A percentile compares a stretch with the other conserved stretches of the same genome.
phyloP scores from a whole-genome alignment of 2,888 invertebrate genomes.

The Meghimatium bilineatum region DNA sequence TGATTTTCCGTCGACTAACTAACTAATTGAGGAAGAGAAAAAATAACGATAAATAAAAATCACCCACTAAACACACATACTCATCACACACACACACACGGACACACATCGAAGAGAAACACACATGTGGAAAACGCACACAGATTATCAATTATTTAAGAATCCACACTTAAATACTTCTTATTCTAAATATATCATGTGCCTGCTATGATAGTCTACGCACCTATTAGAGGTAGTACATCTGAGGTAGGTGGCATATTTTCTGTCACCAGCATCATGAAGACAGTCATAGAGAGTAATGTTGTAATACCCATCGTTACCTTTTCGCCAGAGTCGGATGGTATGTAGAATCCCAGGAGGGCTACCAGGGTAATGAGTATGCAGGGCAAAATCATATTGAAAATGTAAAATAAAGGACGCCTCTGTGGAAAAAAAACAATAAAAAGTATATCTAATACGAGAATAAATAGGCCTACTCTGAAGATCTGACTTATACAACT shows the following conservation, averaged over 20 bases:
- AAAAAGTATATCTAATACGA: too few species aligned
- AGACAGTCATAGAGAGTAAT: slow-evolving; percentile 81
- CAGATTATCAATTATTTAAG: too few species aligned
- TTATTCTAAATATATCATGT: too few species aligned
- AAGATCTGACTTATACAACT: too few species aligned
- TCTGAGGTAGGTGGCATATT: slow-evolving; percentile 81
- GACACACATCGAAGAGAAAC: too few species aligned
- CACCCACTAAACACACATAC: too few species aligned
- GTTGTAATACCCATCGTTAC: slow-evolving; percentile 80
- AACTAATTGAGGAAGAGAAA: too few species aligned
- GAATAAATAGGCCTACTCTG: background rate
- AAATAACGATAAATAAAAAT: too few species aligned
- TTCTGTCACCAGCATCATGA: slow-evolving; percentile 81
- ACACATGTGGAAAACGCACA: too few species aligned
- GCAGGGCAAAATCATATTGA: slow-evolving; percentile 80
- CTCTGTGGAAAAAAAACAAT: slow-evolving; percentile 64
- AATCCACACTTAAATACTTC: too few species aligned
- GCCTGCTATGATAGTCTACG: slow-evolving; percentile 46
- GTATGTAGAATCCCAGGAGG: slow-evolving; percentile 80
- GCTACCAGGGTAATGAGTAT: slow-evolving; percentile 80
- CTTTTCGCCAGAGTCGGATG: slow-evolving; percentile 79
- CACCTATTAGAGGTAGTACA: slow-evolving; percentile 80
- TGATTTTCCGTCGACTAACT: too few species aligned
- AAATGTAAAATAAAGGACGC: slow-evolving; percentile 80
- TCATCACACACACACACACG: too few species aligned